Evolutionary conservation across 2,888 invertebrate species (phyloP).

Genomic region (Drosophila paranaensis): DNA sequence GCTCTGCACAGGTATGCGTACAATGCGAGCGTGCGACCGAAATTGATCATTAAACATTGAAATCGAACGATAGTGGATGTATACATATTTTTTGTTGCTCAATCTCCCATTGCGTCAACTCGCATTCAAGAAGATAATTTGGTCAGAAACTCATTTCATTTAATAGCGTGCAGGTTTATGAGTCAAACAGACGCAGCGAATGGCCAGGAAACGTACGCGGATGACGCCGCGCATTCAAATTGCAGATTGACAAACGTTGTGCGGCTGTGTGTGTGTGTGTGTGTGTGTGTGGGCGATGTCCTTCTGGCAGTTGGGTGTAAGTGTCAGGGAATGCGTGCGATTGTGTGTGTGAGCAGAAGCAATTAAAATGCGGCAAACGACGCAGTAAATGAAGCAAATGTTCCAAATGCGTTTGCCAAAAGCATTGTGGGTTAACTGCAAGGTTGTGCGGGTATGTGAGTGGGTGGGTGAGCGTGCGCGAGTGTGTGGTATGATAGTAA

Average conservation of each 20-base stretch:
- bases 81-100: not conserved
- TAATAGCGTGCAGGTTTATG: slow-evolving; percentile 78
- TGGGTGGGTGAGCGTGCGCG: slow-evolving; percentile 7
- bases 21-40: slow-evolving; percentile 25
- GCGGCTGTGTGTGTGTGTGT: slow-evolving; percentile 24
- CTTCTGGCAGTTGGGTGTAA: slow-evolving; percentile 35
- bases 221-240: slow-evolving; percentile 78
- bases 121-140: slow-evolving; percentile 65
- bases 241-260: slow-evolving; percentile 76
- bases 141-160: slow-evolving; percentile 77
- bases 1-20: slow-evolving; percentile 3
- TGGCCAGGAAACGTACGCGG: slow-evolving; percentile 59
- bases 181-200: slow-evolving; percentile 60
- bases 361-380: slow-evolving; percentile 81
- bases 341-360: slow-evolving; percentile 69
- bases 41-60: slow-evolving; percentile 70
- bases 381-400: slow-evolving; percentile 81
- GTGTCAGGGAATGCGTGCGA: slow-evolving; percentile 23
- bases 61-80: slow-evolving; percentile 56
- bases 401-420: slow-evolving; percentile 77
- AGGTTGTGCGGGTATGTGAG: slow-evolving; percentile 33
- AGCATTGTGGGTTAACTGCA: slow-evolving; percentile 44
- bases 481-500: slow-evolving; percentile 24
- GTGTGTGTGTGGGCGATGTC: slow-evolving; percentile 38
- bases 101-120: slow-evolving; percentile 18